phyloP scores from a whole-genome alignment of 2,888 invertebrate species.

The Aspidiotus destructor region DNA sequence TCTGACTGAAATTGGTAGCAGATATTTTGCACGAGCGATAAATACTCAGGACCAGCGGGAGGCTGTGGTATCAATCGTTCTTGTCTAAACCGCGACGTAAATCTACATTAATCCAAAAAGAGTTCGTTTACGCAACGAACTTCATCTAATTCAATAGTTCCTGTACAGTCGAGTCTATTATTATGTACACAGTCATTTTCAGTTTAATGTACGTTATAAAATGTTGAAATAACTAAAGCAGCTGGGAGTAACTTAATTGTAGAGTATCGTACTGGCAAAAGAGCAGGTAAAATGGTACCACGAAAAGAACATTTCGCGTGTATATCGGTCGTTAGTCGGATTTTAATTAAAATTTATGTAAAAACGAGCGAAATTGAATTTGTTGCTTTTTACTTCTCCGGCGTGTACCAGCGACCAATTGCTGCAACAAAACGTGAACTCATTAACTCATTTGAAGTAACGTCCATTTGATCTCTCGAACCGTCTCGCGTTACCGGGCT shows the following conservation, averaged over 20 bases:
- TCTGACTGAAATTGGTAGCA: too few relatives aligned
- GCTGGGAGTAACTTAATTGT: background rate
- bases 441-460: too few relatives aligned
- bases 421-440: too few relatives aligned
- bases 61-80: too few relatives aligned
- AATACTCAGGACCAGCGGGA: too few relatives aligned
- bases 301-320: background rate
- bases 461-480: too few relatives aligned
- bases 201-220: conserved; percentile 1
- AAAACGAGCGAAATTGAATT: background rate
- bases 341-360: conserved; percentile 2
- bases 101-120: too few relatives aligned
- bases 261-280: background rate
- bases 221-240: background rate
- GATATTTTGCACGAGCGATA: too few relatives aligned
- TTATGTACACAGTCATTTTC: background rate
- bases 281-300: background rate
- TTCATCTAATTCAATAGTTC: background rate
- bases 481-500: too few relatives aligned
- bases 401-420: too few relatives aligned
- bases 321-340: background rate
- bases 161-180: background rate
- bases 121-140: background rate
- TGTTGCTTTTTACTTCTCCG: too few relatives aligned
- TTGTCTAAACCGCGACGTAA: too few relatives aligned